These are phyloP conservation scores for Heliconius hortense DNA, from an alignment of 2,888 invertebrate species.

Conservation along the genomic window DNA sequence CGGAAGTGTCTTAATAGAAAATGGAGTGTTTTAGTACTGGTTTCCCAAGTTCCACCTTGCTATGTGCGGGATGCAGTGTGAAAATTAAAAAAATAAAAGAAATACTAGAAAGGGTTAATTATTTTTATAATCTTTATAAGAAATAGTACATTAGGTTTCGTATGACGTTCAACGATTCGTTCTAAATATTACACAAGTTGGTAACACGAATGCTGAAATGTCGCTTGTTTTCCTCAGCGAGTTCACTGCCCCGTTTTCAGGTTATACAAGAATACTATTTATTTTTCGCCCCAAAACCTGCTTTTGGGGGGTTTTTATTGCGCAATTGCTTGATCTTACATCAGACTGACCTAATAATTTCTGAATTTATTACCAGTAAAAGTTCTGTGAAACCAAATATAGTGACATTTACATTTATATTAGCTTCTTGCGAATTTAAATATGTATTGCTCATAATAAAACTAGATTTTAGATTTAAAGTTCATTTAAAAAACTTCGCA, in stretches of 20 bases:
- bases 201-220: conserved; percentile 36
- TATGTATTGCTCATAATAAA: not conserved
- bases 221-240: conserved; percentile 29
- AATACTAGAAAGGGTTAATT: not conserved
- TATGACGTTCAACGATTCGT: conserved; percentile 5
- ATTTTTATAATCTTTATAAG: not conserved
- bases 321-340: conserved; percentile 36
- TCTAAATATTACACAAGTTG: conserved; percentile 31
- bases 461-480: not conserved
- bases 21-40: no score
- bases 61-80: no score
- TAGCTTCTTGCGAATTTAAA: not conserved
- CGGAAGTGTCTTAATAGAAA: no score
- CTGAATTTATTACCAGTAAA: conserved; percentile 35
- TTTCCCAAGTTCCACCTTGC: no score
- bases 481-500: no score
- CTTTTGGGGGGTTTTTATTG: conserved; percentile 35
- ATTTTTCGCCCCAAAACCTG: conserved; percentile 32
- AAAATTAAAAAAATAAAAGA: not conserved
- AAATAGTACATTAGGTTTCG: conserved; percentile 10
- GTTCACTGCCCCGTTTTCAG: conserved; percentile 40
- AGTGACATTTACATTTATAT: conserved; percentile 29
- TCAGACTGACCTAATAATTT: conserved; percentile 28
- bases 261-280: conserved; percentile 38
- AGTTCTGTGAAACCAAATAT: conserved; percentile 17